Conservation (phyloP, 2,113 vertebrate genomes). For the Nanorana parkeri region DNA sequence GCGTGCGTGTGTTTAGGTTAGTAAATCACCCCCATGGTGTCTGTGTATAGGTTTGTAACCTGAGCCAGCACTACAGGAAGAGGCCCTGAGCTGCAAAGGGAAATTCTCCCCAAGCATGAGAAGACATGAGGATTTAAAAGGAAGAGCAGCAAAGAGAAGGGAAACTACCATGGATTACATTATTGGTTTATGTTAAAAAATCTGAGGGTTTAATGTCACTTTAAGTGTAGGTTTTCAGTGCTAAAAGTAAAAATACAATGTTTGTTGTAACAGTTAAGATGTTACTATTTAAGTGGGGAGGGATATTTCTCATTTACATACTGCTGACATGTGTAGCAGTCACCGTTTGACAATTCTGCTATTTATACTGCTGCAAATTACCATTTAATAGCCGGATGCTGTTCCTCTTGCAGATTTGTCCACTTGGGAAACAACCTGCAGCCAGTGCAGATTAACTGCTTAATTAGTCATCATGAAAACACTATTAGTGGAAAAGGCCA, state of each 20-base stretch:
- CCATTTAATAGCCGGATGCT: slow-evolving; percentile 67
- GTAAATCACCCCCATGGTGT: too few species aligned
- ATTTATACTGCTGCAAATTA: slow-evolving; percentile 62
- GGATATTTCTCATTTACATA: slow-evolving; percentile 17
- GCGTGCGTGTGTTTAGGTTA: too few species aligned
- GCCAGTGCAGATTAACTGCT: slow-evolving; percentile 67
- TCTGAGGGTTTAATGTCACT: too few species aligned
- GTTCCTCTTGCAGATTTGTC: slow-evolving; percentile 63
- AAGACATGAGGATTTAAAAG: too few species aligned
- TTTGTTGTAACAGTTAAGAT: not conserved
- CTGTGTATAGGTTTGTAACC: too few species aligned
- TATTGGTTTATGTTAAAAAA: too few species aligned
- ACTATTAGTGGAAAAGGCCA: slow-evolving; percentile 64
- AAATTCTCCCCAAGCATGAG: too few species aligned
- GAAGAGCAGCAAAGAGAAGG: too few species aligned
- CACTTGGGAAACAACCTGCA: slow-evolving; percentile 63
- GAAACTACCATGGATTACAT: too few species aligned
- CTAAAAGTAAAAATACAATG: not conserved
- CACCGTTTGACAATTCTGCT: slow-evolving; percentile 59
- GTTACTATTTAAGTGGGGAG: slow-evolving; percentile 39
- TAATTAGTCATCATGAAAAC: slow-evolving; percentile 69
- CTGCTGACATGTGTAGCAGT: slow-evolving; percentile 6
- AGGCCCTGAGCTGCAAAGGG: too few species aligned
- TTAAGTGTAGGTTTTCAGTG: not conserved
- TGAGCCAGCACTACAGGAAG: too few species aligned